Percentiles rank a stretch among this genome's conserved stretches.
Conservation (phyloP, 2,797 vertebrate genomes). For the Hippocampus kuda region DNA sequence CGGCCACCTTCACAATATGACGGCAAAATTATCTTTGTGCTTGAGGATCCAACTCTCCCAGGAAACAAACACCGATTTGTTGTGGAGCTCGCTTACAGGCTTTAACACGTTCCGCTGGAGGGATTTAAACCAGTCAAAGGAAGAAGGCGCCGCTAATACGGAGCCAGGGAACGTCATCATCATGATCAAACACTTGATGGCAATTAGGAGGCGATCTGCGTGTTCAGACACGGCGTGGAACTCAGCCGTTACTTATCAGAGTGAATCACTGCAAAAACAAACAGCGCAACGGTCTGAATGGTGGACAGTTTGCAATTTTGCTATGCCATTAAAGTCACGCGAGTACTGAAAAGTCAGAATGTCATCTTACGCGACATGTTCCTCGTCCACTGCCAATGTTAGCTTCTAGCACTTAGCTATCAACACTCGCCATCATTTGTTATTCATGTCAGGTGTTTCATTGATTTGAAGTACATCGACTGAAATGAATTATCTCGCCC, state of each 20-base stretch:
- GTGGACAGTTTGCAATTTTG: not conserved
- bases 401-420: not conserved
- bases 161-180: conserved; percentile 1
- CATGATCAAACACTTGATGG: not conserved
- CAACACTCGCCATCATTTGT: not conserved
- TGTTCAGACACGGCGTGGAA: conserved; percentile 1
- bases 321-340: not conserved
- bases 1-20: conserved; percentile 22
- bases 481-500: not conserved
- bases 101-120: not conserved
- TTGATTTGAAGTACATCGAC: not conserved
- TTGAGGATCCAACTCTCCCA: not conserved
- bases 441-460: not conserved
- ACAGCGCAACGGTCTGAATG: not conserved
- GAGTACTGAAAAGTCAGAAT: not conserved
- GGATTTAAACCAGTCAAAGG: conserved; percentile 18
- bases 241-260: not conserved
- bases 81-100: not conserved
- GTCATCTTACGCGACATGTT: too few species aligned
- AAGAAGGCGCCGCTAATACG: conserved; percentile 18
- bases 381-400: not conserved
- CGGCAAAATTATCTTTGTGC: conserved; percentile 12
- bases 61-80: not conserved
- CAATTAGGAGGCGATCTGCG: not conserved
- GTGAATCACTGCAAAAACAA: not conserved